Base-by-base conservation (phyloP, 2,888 invertebrate species). In the Heliconius aoede region DNA sequence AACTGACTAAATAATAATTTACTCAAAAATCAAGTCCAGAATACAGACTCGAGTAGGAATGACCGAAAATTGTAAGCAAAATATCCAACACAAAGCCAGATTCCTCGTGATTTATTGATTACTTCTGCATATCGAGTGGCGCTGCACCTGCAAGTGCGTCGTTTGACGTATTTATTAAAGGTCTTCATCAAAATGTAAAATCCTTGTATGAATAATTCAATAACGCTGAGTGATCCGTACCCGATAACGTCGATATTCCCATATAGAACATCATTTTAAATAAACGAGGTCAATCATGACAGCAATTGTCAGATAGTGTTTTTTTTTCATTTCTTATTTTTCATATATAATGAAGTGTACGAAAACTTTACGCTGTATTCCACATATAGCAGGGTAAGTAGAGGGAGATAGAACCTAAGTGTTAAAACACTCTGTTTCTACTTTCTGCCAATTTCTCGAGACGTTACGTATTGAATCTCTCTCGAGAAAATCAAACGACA, bases 171-270 rank as follows among this genome's bases (percentile, higher is more conserved):
- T 72, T 72, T 73, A 76, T 76, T 72, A 74, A 71, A 61, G 71
- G 60, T 58, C 69, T 76, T 69, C 73, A 72, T 79, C 77, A 76
- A 79, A 80, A 80, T 80, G 79, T 76, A 76, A 79, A 80, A 76
- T 76, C 72, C 51, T 68, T 58, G 28, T 69, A 78, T 80, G 80
- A 80, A 80, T 80, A 79, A 80, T 78, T 74, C 78, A 79, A 78
- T 77, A 64, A 74, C 61, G 72, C 73, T 26, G 65, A 72, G 77
- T 77, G 79, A 76, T 74, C 76, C 60, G 40, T 8, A 61, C 46
- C 72, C 73, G 46, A 46, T 46, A 46, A 8, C 46, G 46, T 72
- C 75, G 51, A 73, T 77, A 73, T 76, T 76, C 72, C 61, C 51
- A 68, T 72, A 64, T 72, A 72, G 71, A 71, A 60, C 71, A 71